Percentiles rank a stretch among this genome's conserved stretches.
Evolutionary conservation across 2,888 invertebrate species (phyloP).

Genomic region (Rotaria sp.): DNA sequence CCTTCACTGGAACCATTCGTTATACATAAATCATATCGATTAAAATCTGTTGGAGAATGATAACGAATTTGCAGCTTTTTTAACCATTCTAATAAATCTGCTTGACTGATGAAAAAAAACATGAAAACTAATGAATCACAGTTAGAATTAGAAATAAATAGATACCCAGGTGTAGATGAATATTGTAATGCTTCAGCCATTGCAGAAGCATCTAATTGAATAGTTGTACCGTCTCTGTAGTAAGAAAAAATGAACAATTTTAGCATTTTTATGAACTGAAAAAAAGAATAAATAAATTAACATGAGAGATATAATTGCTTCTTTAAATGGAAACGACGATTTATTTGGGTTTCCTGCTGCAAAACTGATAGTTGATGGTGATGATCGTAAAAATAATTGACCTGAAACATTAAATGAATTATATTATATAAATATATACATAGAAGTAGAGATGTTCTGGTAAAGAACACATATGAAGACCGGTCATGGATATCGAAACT

Average conservation of each 20-base stretch:
- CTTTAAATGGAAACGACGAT: slow-evolving; percentile 22
- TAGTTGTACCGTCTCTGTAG: slow-evolving; percentile 46
- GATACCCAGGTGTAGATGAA: slow-evolving; percentile 67
- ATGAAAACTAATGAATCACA: not conserved
- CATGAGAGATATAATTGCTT: not conserved
- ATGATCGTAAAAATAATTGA: not conserved
- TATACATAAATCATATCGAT: slow-evolving; percentile 59
- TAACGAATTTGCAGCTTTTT: slow-evolving; percentile 63
- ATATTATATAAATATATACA: too few species aligned
- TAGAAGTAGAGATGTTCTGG: too few species aligned
- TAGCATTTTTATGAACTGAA: not conserved
- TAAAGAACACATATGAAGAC: too few species aligned
- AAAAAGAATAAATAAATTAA: not conserved
- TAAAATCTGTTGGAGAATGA: slow-evolving; percentile 65
- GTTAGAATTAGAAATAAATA: slow-evolving; percentile 7
- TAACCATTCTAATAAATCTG: slow-evolving; percentile 57
- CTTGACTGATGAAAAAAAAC: slow-evolving; percentile 43
- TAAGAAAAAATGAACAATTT: too few species aligned
- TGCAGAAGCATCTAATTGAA: slow-evolving; percentile 44
- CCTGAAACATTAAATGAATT: not conserved
- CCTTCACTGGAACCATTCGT: slow-evolving; percentile 73
- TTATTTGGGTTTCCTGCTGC: not conserved
- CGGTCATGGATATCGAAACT: too few species aligned
- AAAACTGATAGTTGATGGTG: slow-evolving; percentile 11
- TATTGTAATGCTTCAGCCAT: slow-evolving; percentile 68